Conservation (phyloP, 92 coral and sea anemone genomes). For the Epizoanthus scotinus region DNA sequence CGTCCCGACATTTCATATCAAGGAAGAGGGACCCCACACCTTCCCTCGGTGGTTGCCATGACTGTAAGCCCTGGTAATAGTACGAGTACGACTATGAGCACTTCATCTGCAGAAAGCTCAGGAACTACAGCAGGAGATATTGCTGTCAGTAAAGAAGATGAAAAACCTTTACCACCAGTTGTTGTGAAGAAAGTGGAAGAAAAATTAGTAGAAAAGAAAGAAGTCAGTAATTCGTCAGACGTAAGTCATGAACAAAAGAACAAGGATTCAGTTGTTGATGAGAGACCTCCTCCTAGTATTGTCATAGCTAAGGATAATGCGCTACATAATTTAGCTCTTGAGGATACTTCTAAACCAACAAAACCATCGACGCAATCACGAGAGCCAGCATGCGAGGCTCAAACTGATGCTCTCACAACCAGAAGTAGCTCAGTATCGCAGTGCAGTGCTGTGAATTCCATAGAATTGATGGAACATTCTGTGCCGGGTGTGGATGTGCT, state of each 20-base stretch:
- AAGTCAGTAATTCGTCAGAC: not conserved
- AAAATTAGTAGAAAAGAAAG: not conserved
- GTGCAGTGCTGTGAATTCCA: slow-evolving; percentile 59
- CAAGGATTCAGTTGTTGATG: not conserved
- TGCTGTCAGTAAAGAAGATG: not conserved
- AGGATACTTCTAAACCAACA: slow-evolving; percentile 8
- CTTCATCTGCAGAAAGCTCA: slow-evolving; percentile 9
- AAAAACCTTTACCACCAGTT: not conserved
- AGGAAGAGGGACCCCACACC: slow-evolving; percentile 43
- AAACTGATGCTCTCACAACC: slow-evolving; percentile 16
- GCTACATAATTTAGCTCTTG: not conserved
- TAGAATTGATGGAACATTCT: slow-evolving; percentile 48
- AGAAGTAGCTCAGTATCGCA: slow-evolving; percentile 52
- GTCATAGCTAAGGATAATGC: not conserved
- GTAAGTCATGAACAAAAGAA: not conserved
- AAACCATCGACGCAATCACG: slow-evolving; percentile 3
- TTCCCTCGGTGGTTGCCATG: slow-evolving; percentile 39
- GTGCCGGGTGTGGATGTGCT: slow-evolving; percentile 84
- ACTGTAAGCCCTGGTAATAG: slow-evolving; percentile 43
- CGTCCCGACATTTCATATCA: slow-evolving; percentile 26
- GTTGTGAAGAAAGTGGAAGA: not conserved
- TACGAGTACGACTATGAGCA: not conserved
- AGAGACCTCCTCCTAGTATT: not conserved
- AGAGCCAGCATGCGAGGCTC: slow-evolving; percentile 23
- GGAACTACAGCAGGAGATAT: slow-evolving; percentile 1